Evolutionary conservation across 2,797 vertebrate genomes (phyloP), one percentile per base, ranked within the genome.

Genomic region (Alosa sapidissima): DNA sequence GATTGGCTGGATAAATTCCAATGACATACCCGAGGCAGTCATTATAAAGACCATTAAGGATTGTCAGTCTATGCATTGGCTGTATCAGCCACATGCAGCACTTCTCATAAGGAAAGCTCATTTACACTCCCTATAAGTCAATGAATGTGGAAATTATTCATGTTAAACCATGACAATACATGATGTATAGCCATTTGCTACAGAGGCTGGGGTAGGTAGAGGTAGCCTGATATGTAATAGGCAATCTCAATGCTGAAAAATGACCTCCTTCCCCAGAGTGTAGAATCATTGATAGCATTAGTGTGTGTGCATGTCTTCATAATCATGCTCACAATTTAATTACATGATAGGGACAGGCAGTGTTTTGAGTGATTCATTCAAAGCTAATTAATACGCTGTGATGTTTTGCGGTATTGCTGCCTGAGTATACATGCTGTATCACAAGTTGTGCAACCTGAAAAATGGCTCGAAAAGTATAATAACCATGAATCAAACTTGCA

Each of bases 261-360:
- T 62, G n/a, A 62, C n/a, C 58, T 62, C n/a, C n/a, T 62, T 62
- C 58, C 58, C 58, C 58, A 24, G 58, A 62, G n/a, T 24, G 58
- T 24, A 21, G n/a, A 2, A 62, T 62, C 58, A 62, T 62, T 62
- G 58, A n/a, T 24, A 7, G 58, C n/a, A 62, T 62, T 24, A 62
- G 58, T 62, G 58, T 62, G 5, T 62, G n/a, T 24, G n/a, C 58
- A 62, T 21, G 58, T 62, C n/a, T 62, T 62, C 58, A 62, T 62
- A 62, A 62, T 62, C 58, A 62, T 1, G 1, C 21, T 62, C 58
- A 24, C 21, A 62, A 62, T 62, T 62, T 24, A 62, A 62, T 24
- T 62, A 62, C 58, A 62, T 58, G 58, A 62, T 62, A 62, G 7
- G n/a, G n/a, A 62, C 58, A 62, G n/a, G n/a, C 58, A 62, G 58